Conservation (phyloP, 2,797 vertebrate species). For the Tenualosa thibaudeaui region DNA sequence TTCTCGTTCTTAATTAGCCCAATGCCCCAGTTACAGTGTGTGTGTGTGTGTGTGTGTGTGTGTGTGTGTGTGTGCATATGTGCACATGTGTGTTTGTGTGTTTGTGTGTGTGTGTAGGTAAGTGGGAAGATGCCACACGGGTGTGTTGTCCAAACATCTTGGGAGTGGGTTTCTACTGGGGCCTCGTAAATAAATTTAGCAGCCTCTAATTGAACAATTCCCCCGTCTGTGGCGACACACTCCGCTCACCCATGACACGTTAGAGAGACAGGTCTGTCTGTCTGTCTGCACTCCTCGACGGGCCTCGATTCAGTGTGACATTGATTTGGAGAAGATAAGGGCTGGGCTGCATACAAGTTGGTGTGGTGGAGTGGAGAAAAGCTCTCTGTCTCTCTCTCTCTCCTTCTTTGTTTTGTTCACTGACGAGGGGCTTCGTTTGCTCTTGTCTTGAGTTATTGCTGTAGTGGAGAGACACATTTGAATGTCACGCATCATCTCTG, state of each 20-base stretch:
- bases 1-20: conserved; percentile 58
- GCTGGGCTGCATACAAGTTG: no score
- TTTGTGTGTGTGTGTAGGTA: background rate
- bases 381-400: no score
- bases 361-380: no score
- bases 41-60: conserved; percentile 19
- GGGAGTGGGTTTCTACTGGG: conserved; percentile 45
- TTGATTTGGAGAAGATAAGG: background rate
- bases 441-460: background rate
- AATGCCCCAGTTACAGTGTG: conserved; percentile 55
- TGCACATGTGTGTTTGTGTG: background rate
- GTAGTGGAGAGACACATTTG: background rate
- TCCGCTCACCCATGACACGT: background rate
- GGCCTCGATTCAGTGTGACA: background rate
- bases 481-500: conserved; percentile 9
- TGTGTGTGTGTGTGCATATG: conserved; percentile 4
- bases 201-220: conserved; percentile 38
- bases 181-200: conserved; percentile 49
- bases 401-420: background rate
- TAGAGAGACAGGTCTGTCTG: background rate
- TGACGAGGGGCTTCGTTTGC: background rate
- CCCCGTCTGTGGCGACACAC: conserved; percentile 20
- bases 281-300: background rate
- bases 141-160: conserved; percentile 47
- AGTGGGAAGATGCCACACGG: background rate